phyloP scores from a whole-genome alignment of 2,888 invertebrate species.

The Melanostoma scalare region DNA sequence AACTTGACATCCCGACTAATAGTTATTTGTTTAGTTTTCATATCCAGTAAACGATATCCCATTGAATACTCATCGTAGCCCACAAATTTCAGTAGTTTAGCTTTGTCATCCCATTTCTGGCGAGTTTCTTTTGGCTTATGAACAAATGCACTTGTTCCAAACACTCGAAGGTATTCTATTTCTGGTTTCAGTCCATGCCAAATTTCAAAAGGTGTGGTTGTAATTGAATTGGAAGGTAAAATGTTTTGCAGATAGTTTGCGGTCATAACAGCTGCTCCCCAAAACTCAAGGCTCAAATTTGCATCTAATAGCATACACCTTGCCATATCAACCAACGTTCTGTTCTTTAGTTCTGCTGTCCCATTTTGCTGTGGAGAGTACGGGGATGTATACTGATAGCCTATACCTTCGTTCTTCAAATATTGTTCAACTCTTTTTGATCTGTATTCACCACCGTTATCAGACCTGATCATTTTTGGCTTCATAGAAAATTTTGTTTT shows the following conservation, averaged over 20 bases:
- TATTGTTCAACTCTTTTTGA: too few relatives aligned
- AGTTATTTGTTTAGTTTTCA: not conserved
- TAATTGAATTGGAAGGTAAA: not conserved
- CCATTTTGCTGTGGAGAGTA: too few relatives aligned
- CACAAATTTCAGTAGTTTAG: not conserved
- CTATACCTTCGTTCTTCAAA: too few relatives aligned
- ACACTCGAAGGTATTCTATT: not conserved
- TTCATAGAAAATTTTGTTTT: too few relatives aligned
- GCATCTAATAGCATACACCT: too few relatives aligned
- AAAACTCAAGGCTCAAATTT: not conserved
- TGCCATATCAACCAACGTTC: too few relatives aligned
- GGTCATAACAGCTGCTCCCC: constrained; percentile 9
- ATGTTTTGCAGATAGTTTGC: constrained; percentile 2
- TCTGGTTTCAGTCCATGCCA: not conserved
- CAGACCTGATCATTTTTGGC: too few relatives aligned
- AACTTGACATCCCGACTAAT: constrained; percentile 3
- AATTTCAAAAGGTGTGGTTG: not conserved
- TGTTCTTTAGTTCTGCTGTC: too few relatives aligned
- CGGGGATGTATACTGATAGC: too few relatives aligned
- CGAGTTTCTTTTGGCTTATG: constrained; percentile 1
- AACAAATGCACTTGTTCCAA: not conserved
- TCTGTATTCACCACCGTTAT: too few relatives aligned
- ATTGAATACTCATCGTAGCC: not conserved
- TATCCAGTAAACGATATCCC: constrained; percentile 9
- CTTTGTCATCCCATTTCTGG: constrained; percentile 6